phyloP scores from a whole-genome alignment of 2,797 vertebrate species.

The Sebastes umbrosus region DNA sequence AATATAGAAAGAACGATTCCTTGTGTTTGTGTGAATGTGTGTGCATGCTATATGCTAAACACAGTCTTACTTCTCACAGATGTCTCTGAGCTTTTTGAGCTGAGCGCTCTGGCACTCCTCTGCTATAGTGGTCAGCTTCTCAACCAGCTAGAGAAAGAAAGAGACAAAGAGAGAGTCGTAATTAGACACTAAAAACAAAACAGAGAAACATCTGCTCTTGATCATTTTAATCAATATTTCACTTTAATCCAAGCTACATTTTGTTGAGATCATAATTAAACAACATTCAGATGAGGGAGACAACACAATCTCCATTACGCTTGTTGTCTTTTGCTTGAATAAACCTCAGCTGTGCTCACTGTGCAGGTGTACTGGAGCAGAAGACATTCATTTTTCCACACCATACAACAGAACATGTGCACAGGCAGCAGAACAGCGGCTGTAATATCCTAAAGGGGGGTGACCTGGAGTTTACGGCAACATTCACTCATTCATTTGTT shows the following conservation, averaged over 20 bases:
- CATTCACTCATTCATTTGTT: neutral
- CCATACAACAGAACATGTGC: slow-evolving; percentile 12
- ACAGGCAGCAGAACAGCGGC: slow-evolving; percentile 24
- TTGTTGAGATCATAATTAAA: neutral
- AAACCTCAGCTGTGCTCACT: slow-evolving; percentile 49
- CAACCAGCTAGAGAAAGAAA: slow-evolving; percentile 86
- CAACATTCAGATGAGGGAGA: neutral
- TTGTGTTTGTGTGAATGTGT: neutral
- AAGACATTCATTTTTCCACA: slow-evolving; percentile 60
- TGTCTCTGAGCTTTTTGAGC: slow-evolving; percentile 94
- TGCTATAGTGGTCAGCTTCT: slow-evolving; percentile 92
- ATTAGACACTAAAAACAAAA: neutral
- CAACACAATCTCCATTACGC: neutral
- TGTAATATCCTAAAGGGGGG: neutral
- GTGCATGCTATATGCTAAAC: neutral
- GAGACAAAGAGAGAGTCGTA: neutral
- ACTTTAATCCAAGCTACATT: neutral
- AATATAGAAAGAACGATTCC: neutral
- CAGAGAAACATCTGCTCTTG: neutral
- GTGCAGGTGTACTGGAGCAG: slow-evolving; percentile 38
- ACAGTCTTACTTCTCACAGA: slow-evolving; percentile 92
- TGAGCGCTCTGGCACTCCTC: slow-evolving; percentile 95
- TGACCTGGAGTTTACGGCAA: slow-evolving; percentile 1
- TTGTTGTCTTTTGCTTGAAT: slow-evolving; percentile 19
- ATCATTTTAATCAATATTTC: neutral